Base-by-base conservation (phyloP, 2,113 vertebrate species). In the Lethenteron reissneri region DNA sequence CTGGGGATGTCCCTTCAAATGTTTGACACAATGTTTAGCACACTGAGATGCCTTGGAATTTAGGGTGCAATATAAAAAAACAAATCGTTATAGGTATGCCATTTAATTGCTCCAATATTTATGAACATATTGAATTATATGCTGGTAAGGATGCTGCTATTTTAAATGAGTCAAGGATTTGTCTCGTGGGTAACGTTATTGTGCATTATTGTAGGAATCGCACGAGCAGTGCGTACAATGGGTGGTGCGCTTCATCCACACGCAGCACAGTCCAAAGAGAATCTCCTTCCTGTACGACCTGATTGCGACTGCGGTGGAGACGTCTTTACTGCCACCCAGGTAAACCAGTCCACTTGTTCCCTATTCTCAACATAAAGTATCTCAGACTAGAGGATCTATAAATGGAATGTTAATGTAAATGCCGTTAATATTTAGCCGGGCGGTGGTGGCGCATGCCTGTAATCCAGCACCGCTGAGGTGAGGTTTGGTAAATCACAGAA, bases 201-300 rank as follows among this genome's bases (percentile, higher is more conserved):
- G 19, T 17, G 19, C n/a, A 2, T 9, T 71, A 74, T 78, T 80
- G 64, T 75, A 99, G 94, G 92, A 97, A 70, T 96, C 92, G 59
- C 92, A 99, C 75, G 92, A 97, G 21, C 92, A 95, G 15, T 99
- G 94, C 60, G 85, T 99, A 19, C 92, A 95, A 72, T 99, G 94
- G 94, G 88, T 96, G 72, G 90, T 96, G 71, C 84, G 88, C 59
- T 99, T 97, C 74, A 90, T 91, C 74, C 94, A 99, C 76, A 84
- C 84, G 75, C 92, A 97, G 41, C 94, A 96, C 75, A 97, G 92
- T 75, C 92, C 94, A 25, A 97, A 96, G 80, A 85, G 92, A 79
- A 95, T 99, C 80, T 89, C 92, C 72, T 99, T 99, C 78, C 87
- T 99, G 56, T 97, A 99, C 13, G 92, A 99, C 79, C 97, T 91